Evolutionary conservation across 1,140 invertebrate species (phyloP).

Genomic region (Lepidurus packardi): DNA sequence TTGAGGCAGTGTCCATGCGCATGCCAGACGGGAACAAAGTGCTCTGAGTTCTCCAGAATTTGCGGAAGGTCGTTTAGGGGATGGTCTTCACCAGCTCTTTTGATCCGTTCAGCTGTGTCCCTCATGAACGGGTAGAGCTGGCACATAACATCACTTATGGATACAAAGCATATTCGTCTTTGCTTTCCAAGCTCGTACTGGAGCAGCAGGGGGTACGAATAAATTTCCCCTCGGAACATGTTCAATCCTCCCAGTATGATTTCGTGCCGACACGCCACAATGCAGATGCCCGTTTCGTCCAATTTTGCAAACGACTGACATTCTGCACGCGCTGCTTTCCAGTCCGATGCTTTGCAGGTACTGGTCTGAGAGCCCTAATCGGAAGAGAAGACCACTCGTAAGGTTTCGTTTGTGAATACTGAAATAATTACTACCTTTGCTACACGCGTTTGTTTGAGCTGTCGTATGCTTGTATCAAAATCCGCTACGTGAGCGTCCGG

Average conservation of each 20-base stretch:
- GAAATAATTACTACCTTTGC: neutral
- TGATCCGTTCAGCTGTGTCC: neutral
- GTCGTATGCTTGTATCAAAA: neutral
- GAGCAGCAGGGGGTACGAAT: neutral
- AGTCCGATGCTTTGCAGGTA: neutral
- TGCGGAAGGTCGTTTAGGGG: neutral
- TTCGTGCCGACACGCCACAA: neutral
- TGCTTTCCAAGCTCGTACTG: neutral
- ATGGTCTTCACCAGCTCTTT: neutral
- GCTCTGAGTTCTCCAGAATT: neutral
- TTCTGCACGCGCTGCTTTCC: slow-evolving; percentile 3
- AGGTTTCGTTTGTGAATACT: neutral
- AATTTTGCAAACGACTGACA: slow-evolving; percentile 6
- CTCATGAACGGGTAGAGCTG: neutral
- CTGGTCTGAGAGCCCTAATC: neutral
- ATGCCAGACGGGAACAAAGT: too few relatives aligned
- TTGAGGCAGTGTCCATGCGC: neutral
- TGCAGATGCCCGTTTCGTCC: slow-evolving; percentile 3
- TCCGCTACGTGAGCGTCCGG: slow-evolving; percentile 2
- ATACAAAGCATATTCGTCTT: slow-evolving; percentile 6
- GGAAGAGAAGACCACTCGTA: neutral
- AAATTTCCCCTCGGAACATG: neutral
- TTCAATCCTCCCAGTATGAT: neutral
- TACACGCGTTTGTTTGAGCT: neutral
- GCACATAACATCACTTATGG: slow-evolving; percentile 4